These are phyloP conservation scores for Gopherus evgoodei DNA, from an alignment of 2,113 vertebrate genomes.

Conservation along the genomic window DNA sequence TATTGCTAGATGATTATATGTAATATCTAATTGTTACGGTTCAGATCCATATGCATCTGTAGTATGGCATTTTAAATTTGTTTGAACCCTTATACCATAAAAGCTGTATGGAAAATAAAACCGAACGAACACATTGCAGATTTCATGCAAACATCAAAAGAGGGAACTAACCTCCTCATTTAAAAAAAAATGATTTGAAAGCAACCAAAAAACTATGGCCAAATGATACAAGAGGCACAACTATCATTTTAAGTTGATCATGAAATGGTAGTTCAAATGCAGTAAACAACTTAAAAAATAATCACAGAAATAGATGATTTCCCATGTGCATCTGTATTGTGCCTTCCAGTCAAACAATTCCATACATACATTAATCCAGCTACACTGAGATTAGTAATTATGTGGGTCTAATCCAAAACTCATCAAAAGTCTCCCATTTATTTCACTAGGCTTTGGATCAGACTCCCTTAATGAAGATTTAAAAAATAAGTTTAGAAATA, in stretches of 20 bases:
- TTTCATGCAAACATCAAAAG: not conserved
- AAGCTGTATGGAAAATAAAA: not conserved
- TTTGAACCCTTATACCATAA: not conserved
- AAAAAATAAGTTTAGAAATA: constrained; percentile 61
- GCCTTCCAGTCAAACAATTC: not conserved
- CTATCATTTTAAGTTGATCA: not conserved
- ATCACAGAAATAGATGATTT: not conserved
- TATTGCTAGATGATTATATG: not conserved
- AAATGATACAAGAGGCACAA: not conserved
- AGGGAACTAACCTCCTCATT: not conserved
- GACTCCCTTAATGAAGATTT: not conserved
- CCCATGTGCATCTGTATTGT: not conserved
- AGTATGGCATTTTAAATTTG: not conserved
- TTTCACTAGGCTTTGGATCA: not conserved
- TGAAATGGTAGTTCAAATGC: not conserved
- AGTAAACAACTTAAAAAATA: not conserved
- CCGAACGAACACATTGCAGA: not conserved
- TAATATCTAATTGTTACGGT: not conserved
- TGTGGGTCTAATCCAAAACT: not conserved
- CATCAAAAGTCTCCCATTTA: not conserved
- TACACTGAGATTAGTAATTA: not conserved
- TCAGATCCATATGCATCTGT: rapidly evolving
- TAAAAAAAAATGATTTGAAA: not conserved
- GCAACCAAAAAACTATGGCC: not conserved
- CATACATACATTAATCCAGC: not conserved